Conservation (phyloP, 2,888 invertebrate species). For the Allygus modestus region DNA sequence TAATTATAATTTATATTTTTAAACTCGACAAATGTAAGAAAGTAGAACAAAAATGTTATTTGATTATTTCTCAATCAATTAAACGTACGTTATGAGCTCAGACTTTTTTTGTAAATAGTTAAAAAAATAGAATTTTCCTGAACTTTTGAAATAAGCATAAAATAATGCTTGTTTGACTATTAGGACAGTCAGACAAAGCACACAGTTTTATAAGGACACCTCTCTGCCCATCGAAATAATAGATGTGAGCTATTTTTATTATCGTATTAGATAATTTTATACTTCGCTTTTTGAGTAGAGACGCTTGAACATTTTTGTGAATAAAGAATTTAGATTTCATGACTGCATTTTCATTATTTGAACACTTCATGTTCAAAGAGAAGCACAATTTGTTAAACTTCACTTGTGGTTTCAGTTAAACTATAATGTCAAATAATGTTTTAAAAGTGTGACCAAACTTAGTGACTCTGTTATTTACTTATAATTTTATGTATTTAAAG, state of each 20-base stretch:
- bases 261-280: constrained; percentile 31
- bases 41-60: constrained; percentile 15
- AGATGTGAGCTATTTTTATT: constrained; percentile 36
- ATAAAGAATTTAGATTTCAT: constrained; percentile 4
- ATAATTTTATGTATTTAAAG: neutral
- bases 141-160: constrained; percentile 28
- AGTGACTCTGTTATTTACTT: neutral
- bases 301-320: constrained; percentile 25
- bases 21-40: constrained; percentile 29
- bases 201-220: constrained; percentile 25
- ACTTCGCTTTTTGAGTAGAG: constrained; percentile 38
- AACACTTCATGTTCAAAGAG: neutral
- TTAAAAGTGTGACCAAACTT: constrained; percentile 20
- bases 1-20: constrained; percentile 8
- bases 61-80: neutral
- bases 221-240: constrained; percentile 30
- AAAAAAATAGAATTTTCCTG: constrained; percentile 7
- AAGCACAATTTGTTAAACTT: constrained; percentile 17
- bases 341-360: constrained; percentile 8
- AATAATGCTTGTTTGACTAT: constrained; percentile 27
- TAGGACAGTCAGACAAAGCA: constrained; percentile 23
- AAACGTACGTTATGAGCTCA: neutral
- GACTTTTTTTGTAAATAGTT: constrained; percentile 20
- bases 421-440: neutral
- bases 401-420: neutral